These are phyloP conservation scores for Ypsolopha sequella DNA, from an alignment of 2,888 invertebrate genomes.

Conservation along the genomic window DNA sequence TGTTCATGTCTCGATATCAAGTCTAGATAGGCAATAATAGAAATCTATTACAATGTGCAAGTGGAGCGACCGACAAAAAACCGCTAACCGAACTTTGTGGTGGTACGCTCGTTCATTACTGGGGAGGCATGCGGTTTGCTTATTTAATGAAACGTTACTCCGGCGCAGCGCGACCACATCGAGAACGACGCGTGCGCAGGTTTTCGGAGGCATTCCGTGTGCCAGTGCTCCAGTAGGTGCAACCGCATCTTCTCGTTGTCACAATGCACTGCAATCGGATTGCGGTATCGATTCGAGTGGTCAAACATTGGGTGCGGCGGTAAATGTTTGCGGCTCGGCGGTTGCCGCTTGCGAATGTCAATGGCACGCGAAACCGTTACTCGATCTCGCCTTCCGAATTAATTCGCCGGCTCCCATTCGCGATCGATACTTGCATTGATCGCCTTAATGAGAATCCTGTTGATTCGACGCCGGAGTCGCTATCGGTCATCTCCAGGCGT, in stretches of 20 bases:
- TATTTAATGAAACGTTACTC: slow-evolving; percentile 54
- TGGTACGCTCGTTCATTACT: slow-evolving; percentile 45
- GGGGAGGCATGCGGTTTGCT: slow-evolving; percentile 43
- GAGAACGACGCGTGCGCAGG: slow-evolving; percentile 10
- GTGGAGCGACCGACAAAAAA: slow-evolving; percentile 49
- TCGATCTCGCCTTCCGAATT: slow-evolving; percentile 65
- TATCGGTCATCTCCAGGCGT: slow-evolving; percentile 43
- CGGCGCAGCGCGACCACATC: slow-evolving; percentile 25
- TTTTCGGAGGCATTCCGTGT: neutral
- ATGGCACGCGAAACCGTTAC: slow-evolving; percentile 65
- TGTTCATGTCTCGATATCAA: slow-evolving; percentile 33
- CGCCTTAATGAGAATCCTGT: slow-evolving; percentile 56
- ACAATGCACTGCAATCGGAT: neutral
- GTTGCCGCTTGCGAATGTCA: slow-evolving; percentile 62
- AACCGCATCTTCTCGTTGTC: neutral
- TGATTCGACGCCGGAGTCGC: slow-evolving; percentile 34
- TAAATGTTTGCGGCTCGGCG: slow-evolving; percentile 10
- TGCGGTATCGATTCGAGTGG: neutral
- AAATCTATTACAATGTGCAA: slow-evolving; percentile 42
- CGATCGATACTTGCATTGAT: slow-evolving; percentile 55
- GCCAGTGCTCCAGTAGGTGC: neutral
- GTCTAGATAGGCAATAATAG: slow-evolving; percentile 37
- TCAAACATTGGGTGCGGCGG: neutral
- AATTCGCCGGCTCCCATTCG: slow-evolving; percentile 61
- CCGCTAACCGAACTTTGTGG: slow-evolving; percentile 54